Conservation (phyloP, 2,113 vertebrate genomes). For the Nematolebias whitei region DNA sequence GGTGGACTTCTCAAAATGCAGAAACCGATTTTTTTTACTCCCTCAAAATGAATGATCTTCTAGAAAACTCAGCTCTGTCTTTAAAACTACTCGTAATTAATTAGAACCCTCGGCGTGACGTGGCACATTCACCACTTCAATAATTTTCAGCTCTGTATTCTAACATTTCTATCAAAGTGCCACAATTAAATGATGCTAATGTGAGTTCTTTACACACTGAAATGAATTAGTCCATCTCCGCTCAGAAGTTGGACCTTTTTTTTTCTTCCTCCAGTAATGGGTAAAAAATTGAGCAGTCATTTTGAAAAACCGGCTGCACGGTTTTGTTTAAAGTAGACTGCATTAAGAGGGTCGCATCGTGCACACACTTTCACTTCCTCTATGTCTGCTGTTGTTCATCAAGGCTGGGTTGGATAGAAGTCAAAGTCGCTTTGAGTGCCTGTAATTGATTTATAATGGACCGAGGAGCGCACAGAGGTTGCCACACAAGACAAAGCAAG, state of each 20-base stretch:
- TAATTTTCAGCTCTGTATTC: constrained; percentile 72
- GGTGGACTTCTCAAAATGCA: constrained; percentile 14
- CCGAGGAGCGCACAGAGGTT: constrained; percentile 30
- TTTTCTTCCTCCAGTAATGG: constrained; percentile 20
- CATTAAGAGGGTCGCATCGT: constrained; percentile 42
- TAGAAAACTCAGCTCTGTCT: constrained; percentile 37
- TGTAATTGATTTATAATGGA: constrained; percentile 51
- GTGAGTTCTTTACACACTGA: constrained; percentile 62
- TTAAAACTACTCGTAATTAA: constrained; percentile 64
- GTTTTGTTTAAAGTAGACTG: constrained; percentile 71
- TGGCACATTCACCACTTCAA: constrained; percentile 56
- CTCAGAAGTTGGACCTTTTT: constrained; percentile 28
- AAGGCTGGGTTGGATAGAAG: constrained; percentile 15
- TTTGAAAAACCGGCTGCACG: constrained; percentile 41
- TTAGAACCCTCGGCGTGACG: constrained; percentile 46
- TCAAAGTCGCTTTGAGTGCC: constrained; percentile 43
- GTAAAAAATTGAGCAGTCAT: constrained; percentile 39
- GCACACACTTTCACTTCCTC: constrained; percentile 28
- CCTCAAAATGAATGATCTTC: too few relatives aligned
- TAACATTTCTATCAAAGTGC: constrained; percentile 74
- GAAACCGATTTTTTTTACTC: constrained; percentile 6
- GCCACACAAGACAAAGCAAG: too few relatives aligned
- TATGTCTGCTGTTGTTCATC: constrained; percentile 45
- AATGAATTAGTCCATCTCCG: constrained; percentile 70
- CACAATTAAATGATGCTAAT: constrained; percentile 71